Percentiles rank a stretch among this genome's conserved stretches.
Conservation (phyloP, 2,888 invertebrate species). For the Creontiades dilutus region DNA sequence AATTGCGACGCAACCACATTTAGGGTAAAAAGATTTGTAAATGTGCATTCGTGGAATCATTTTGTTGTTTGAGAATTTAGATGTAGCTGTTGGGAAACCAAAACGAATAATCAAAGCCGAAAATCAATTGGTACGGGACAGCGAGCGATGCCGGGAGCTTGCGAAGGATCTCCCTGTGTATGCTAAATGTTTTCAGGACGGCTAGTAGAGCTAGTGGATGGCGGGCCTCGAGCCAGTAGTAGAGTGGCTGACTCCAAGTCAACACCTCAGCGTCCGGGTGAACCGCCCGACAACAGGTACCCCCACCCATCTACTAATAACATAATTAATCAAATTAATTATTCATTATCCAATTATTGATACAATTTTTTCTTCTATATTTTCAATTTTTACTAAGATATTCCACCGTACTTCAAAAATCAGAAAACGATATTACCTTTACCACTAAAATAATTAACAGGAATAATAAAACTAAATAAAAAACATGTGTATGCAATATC, state of each 20-base stretch:
- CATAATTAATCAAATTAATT: conserved; percentile 7
- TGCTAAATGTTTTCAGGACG: conserved; percentile 62
- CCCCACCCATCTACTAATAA: conserved; percentile 21
- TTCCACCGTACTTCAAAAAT: no score
- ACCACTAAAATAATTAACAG: no score
- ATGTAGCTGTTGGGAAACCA: neutral
- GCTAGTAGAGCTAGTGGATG: conserved; percentile 67
- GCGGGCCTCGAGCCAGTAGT: conserved; percentile 56
- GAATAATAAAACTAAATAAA: no score
- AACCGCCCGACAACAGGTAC: conserved; percentile 58
- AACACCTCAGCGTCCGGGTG: conserved; percentile 29
- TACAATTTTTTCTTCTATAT: no score
- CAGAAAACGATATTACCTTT: no score
- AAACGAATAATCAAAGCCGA: conserved; percentile 58
- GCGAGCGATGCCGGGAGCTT: conserved; percentile 11
- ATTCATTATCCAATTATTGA: neutral
- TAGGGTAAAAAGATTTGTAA: neutral
- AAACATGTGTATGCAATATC: no score
- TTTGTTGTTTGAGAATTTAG: neutral
- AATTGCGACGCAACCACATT: no score
- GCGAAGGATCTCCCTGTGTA: conserved; percentile 44
- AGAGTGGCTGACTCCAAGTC: conserved; percentile 51
- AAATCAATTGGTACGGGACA: conserved; percentile 57
- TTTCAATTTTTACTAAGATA: no score
- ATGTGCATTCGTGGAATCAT: neutral